Evolutionary conservation across 2,797 vertebrate species (phyloP).

Genomic region (Arnoldichthys spilopterus): DNA sequence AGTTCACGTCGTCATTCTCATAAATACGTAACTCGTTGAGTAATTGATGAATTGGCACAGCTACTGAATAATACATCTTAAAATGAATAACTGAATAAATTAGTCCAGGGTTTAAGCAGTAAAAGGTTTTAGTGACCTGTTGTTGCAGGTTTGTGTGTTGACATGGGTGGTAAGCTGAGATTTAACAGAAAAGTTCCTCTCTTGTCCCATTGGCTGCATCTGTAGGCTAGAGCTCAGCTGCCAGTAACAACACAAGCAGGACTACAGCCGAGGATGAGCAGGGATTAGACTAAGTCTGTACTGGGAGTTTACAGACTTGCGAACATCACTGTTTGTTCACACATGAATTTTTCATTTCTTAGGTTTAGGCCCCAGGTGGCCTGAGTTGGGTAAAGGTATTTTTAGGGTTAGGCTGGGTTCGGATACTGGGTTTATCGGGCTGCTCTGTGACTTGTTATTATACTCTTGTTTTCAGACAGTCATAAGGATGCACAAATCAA

Average conservation of each 20-base stretch:
- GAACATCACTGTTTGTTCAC: constrained; percentile 1
- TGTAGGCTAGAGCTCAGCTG: background rate
- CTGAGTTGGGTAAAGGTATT: background rate
- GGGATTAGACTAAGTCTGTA: background rate
- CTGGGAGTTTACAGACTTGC: background rate
- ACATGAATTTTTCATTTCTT: constrained; percentile 25
- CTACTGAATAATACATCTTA: background rate
- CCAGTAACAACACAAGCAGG: background rate
- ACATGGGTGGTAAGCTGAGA: background rate
- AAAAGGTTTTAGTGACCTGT: background rate
- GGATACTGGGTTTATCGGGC: background rate
- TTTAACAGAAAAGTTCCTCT: background rate
- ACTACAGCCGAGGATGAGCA: background rate
- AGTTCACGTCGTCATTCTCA: background rate
- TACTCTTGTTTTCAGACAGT: background rate
- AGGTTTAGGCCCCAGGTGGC: constrained; percentile 6
- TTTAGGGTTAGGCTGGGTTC: background rate
- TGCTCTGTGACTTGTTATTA: background rate
- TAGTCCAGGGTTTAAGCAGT: background rate
- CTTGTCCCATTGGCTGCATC: background rate
- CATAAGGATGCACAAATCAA: background rate
- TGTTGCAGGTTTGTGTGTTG: background rate
- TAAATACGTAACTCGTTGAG: background rate
- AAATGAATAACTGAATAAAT: background rate
- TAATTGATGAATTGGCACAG: background rate